Base-by-base conservation (phyloP, 2,113 vertebrate genomes). In the Xiphophorus maculatus region DNA sequence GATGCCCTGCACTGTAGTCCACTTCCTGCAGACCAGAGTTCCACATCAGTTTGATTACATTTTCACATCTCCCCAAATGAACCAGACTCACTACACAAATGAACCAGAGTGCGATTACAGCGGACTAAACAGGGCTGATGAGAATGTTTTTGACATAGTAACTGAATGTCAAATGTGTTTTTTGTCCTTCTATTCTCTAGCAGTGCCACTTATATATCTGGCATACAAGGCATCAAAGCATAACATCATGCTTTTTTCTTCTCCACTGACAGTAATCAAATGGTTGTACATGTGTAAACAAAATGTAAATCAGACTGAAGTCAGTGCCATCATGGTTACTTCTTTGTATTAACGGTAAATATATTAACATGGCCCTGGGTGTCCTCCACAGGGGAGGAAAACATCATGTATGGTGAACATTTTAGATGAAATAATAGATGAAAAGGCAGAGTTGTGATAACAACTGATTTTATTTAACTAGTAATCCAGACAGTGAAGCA, bases 391-490 rank as follows among this genome's bases (percentile, higher is more conserved):
- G 86, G 30, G 72, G 22, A 25, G 27, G 76, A 86, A 84, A 84
- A 80, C 77, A 88, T 87, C 84, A 87, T 79, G 84, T 80, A 87
- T 86, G 84, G 88, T 87, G 87, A 85, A 89, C 86, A 91, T 91
- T 92, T 87, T 80, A 80, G 82, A 81, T 77, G 82, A 86, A 83
- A 89, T 90, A 90, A 76, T 88, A 89, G 87, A 87, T 84, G 91
- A 90, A 90, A 85, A 90, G 88, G 79, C 84, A 90, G 86, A 78
- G 89, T 82, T 84, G 78, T 84, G 83, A 85, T 87, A 91, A 90
- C 91, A 91, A 88, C 81, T 87, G 86, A 91, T 92, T 90, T 89
- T 90, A 87, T 90, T 92, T 90, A 92, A 89, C 84, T 85, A 85
- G 87, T 90, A 90, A 91, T 91, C 86, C 90, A 88, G 90, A 89